A percentile compares a stretch with the other conserved stretches of the same genome.
These are phyloP conservation scores for Chloroclystis v-ata DNA, from an alignment of 2,888 invertebrate species.

Conservation along the genomic window DNA sequence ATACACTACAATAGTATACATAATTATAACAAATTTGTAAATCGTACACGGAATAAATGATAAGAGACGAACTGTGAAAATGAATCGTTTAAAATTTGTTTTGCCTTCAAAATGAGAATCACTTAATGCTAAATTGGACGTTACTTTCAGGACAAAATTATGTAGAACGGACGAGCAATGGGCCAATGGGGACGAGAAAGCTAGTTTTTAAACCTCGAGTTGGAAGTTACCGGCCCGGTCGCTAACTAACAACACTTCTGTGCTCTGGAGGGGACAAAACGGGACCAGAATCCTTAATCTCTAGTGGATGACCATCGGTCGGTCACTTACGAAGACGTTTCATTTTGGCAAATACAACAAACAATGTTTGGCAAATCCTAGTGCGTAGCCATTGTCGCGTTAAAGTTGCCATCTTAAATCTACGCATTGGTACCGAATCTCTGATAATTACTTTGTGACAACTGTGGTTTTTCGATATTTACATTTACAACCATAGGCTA, in stretches of 20 bases:
- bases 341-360: slow-evolving; percentile 53
- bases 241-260: slow-evolving; percentile 65
- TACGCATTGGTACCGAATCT: slow-evolving; percentile 38
- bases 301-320: slow-evolving; percentile 75
- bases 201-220: slow-evolving; percentile 25
- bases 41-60: slow-evolving; percentile 47
- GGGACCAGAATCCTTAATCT: slow-evolving; percentile 69
- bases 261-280: slow-evolving; percentile 69
- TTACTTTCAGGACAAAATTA: slow-evolving; percentile 71
- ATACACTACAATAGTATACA: slow-evolving; percentile 47
- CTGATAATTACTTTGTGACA: slow-evolving; percentile 53
- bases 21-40: slow-evolving; percentile 58
- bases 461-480: slow-evolving; percentile 44
- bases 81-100: slow-evolving; percentile 44
- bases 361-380: slow-evolving; percentile 57
- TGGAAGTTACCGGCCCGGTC: slow-evolving; percentile 43
- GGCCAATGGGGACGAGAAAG: slow-evolving; percentile 40
- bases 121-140: slow-evolving; percentile 76
- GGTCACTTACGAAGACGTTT: slow-evolving; percentile 62
- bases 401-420: slow-evolving; percentile 30
- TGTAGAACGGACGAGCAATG: slow-evolving; percentile 65
- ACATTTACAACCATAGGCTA: slow-evolving; percentile 50
- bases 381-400: slow-evolving; percentile 39
- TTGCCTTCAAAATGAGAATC: slow-evolving; percentile 50
- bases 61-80: slow-evolving; percentile 43